These are phyloP conservation scores for Channa striata DNA, from an alignment of 2,797 vertebrate genomes.

Conservation along the genomic window DNA sequence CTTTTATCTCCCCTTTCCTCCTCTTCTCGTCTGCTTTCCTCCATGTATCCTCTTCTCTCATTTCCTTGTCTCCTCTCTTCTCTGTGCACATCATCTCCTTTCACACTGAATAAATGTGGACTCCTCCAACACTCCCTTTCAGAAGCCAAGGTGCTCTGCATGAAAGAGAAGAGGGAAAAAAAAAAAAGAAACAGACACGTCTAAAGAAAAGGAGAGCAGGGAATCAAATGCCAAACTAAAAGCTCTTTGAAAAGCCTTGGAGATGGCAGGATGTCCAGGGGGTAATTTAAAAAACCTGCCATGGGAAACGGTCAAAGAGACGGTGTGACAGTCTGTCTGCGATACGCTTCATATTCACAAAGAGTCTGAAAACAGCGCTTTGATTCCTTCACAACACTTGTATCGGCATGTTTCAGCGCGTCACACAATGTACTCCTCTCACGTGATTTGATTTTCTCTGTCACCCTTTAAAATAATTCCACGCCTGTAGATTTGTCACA, in stretches of 20 bases:
- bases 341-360: conserved; percentile 68
- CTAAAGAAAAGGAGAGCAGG: conserved; percentile 56
- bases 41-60: conserved; percentile 29
- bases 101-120: conserved; percentile 51
- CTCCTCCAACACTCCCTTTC: conserved; percentile 56
- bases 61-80: conserved; percentile 34
- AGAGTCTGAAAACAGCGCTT: conserved; percentile 45
- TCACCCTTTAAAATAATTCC: conserved; percentile 43
- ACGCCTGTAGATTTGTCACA: conserved; percentile 33
- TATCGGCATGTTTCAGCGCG: conserved; percentile 43
- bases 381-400: conserved; percentile 52
- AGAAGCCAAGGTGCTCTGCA: conserved; percentile 66
- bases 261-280: conserved; percentile 59
- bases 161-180: conserved; percentile 50
- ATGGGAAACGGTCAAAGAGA: conserved; percentile 56
- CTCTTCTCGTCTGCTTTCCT: background rate
- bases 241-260: conserved; percentile 66
- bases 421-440: conserved; percentile 14
- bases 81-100: conserved; percentile 45
- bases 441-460: conserved; percentile 40
- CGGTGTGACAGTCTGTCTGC: conserved; percentile 59
- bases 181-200: conserved; percentile 40
- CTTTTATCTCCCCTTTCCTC: background rate
- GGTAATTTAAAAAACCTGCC: conserved; percentile 62
- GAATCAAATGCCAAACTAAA: conserved; percentile 74